Percentiles rank a stretch among this genome's conserved stretches.
Evolutionary conservation across 2,113 vertebrate species (phyloP).

Genomic region (Sorex araneus): DNA sequence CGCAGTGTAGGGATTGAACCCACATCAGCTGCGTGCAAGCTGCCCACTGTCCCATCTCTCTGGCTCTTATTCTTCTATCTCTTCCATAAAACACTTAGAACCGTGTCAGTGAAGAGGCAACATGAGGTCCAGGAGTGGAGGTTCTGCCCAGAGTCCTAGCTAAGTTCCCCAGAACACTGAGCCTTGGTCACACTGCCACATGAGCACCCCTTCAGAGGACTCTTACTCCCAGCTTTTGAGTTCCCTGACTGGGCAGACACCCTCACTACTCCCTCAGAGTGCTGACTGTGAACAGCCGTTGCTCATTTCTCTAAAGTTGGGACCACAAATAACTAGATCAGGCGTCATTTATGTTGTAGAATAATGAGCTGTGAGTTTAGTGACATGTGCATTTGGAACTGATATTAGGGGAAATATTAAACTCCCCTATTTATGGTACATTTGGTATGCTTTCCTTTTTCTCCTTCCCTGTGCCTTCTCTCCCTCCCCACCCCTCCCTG

Average conservation of each 20-base stretch:
- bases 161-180: not conserved
- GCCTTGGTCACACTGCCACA: not conserved
- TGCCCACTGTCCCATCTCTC: no score
- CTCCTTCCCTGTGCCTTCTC: no score
- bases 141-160: not conserved
- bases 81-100: not conserved
- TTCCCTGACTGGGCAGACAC: not conserved
- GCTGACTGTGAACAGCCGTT: not conserved
- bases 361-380: not conserved
- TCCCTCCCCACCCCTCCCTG: not conserved
- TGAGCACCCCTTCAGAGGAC: not conserved
- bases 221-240: not conserved
- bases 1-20: no score
- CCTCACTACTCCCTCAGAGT: not conserved
- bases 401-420: slow-evolving; percentile 10
- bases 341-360: not conserved
- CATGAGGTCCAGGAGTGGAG: not conserved
- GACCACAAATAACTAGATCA: not conserved
- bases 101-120: not conserved
- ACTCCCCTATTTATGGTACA: not conserved
- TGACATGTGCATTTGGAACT: not conserved
- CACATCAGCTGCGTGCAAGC: no score
- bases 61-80: not conserved
- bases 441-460: not conserved
- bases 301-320: not conserved